Evolutionary conservation across 35 echinoderm and acorn worm species (phyloP).

Genomic region (Chiridota heheva): DNA sequence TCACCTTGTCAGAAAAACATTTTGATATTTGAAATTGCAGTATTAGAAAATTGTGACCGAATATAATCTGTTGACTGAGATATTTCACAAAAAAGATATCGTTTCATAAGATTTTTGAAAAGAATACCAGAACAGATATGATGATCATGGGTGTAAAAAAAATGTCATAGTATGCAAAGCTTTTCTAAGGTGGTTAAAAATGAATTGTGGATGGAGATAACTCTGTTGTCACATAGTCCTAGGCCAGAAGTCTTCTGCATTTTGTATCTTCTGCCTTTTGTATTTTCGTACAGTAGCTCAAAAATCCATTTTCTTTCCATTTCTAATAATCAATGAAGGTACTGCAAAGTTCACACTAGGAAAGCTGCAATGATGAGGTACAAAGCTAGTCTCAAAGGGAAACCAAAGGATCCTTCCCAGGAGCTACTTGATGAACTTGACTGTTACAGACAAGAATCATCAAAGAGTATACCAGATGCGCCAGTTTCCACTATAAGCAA

Average conservation of each 20-base stretch:
- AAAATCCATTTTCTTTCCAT: too few species aligned
- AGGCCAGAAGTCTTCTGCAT: too few species aligned
- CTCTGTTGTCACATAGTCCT: background rate
- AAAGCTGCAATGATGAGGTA: slow-evolving; percentile 64
- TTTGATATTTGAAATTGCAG: background rate
- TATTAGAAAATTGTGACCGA: background rate
- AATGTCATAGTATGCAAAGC: too few species aligned
- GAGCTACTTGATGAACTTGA: slow-evolving; percentile 70
- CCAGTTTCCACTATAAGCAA: slow-evolving; percentile 60
- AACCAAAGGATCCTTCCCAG: slow-evolving; percentile 56
- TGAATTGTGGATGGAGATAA: too few species aligned
- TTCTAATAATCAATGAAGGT: too few species aligned
- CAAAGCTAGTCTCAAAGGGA: slow-evolving; percentile 71
- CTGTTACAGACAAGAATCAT: slow-evolving; percentile 59
- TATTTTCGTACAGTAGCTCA: too few species aligned
- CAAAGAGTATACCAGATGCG: slow-evolving; percentile 48
- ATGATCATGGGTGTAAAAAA: too few species aligned
- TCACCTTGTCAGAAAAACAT: background rate
- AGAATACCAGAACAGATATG: too few species aligned
- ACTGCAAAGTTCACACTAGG: slow-evolving; percentile 74
- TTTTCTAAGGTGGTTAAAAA: too few species aligned
- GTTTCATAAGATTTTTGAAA: too few species aligned
- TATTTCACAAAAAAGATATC: background rate
- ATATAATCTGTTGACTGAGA: background rate
- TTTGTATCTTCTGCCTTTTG: too few species aligned